Percentiles rank a stretch among this genome's conserved stretches.
Evolutionary conservation across 2,888 invertebrate species (phyloP).

Genomic region (Drosophila gaucha): DNA sequence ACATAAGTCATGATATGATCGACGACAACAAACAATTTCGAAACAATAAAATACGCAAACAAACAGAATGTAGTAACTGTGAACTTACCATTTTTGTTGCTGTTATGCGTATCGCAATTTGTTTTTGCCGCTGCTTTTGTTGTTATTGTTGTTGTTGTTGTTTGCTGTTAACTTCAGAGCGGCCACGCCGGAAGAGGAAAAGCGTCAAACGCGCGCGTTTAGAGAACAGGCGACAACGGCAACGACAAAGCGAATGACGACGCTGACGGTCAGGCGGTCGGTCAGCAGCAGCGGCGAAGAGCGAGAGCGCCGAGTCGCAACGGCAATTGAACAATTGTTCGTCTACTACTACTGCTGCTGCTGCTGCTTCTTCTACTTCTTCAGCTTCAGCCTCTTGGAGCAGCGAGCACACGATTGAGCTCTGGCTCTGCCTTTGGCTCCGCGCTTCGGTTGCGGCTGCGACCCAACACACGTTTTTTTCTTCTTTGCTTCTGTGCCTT

Average conservation of each 20-base stretch:
- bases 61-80: conserved; percentile 1
- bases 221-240: conserved; percentile 17
- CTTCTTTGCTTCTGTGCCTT: conserved; percentile 9
- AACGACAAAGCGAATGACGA: conserved; percentile 22
- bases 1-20: conserved; percentile 37
- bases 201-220: conserved; percentile 50
- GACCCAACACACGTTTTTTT: conserved; percentile 48
- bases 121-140: conserved; percentile 13
- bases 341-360: conserved; percentile 21
- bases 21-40: conserved; percentile 8
- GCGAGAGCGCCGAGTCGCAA: conserved; percentile 7
- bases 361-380: conserved; percentile 5
- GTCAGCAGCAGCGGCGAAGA: conserved; percentile 14
- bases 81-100: conserved; percentile 53
- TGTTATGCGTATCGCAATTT: conserved; percentile 27
- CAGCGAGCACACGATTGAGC: conserved; percentile 25
- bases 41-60: conserved; percentile 1
- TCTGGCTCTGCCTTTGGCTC: conserved; percentile 18
- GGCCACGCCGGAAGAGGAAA: conserved; percentile 48
- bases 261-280: conserved; percentile 25
- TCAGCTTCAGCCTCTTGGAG: conserved; percentile 13
- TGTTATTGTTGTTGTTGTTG: conserved; percentile 7
- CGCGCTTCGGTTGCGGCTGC: conserved; percentile 29
- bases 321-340: conserved; percentile 41
- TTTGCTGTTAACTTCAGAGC: conserved; percentile 25